These are phyloP conservation scores for Lithophane socia DNA, from an alignment of 2,888 invertebrate species.

Conservation along the genomic window DNA sequence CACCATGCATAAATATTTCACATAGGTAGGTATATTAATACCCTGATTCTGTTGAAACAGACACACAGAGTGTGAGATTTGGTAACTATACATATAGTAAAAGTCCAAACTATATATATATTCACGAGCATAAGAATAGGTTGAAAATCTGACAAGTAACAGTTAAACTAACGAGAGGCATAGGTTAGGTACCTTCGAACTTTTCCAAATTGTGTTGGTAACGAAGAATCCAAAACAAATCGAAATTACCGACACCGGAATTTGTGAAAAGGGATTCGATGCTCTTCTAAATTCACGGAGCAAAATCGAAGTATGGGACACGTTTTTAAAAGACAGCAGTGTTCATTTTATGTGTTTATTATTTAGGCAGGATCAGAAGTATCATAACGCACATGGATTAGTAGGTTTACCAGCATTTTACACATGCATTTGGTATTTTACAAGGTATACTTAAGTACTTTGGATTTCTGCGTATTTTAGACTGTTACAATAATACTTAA, in stretches of 20 bases:
- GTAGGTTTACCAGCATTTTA: too few relatives aligned
- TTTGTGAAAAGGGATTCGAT: neutral
- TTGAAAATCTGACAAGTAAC: neutral
- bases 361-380: neutral
- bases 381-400: neutral
- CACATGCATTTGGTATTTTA: neutral
- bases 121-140: neutral
- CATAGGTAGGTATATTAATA: too few relatives aligned
- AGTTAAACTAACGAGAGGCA: neutral
- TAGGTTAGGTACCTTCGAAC: too few relatives aligned
- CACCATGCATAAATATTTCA: neutral
- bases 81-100: neutral
- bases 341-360: neutral
- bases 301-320: neutral
- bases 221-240: neutral
- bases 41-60: neutral
- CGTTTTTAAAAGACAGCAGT: neutral
- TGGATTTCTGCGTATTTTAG: neutral
- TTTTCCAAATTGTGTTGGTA: neutral
- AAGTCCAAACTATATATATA: neutral
- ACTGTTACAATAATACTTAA: neutral
- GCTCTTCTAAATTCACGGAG: neutral
- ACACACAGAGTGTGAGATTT: neutral
- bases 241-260: neutral
- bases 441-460: neutral